Base-by-base conservation (phyloP, 2,888 invertebrate genomes). In the Lathronympha strigana region DNA sequence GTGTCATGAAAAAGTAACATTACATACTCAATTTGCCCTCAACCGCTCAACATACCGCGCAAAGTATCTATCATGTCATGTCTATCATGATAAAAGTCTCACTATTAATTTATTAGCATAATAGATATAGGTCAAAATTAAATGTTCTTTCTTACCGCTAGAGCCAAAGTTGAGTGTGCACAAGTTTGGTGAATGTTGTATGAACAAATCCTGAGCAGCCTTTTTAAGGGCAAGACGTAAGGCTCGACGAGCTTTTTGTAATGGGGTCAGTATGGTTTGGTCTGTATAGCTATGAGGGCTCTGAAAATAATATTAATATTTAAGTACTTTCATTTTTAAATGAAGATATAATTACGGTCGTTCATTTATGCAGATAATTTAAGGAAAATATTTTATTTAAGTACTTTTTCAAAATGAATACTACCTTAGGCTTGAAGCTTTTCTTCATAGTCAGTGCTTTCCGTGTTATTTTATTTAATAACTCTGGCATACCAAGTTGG, bases 391-490 rank as follows among this genome's bases (percentile, higher is more conserved):
- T 25, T 25, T 3, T 25, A 25, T 25, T 3, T 25, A 25, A 6
- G 25, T 25, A 25, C 25, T 25, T 6, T 25, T 4, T 9, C 8
- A 8, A 31, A 17, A 5, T 11, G 19, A 40, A 40, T 13, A 50
- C 47, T 67, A 88, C 90, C 86, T 86, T 90, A 0, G 83, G 74
- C 71, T 87, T 91, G 61, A 84, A 83, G 69, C 69, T 80, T 72
- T 84, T 84, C 75, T 87, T 90, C 72, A 90, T 80, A 53, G 87
- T 83, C 60, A 90, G 78, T 15, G 88, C 85, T 79, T 93, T 94
- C 58, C 94, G 84, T 49, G 92, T 92, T 25, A 94, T 93, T 79
- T 91, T 91, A 67, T 90, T 87, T 11, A 94, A 74, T 61, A 94
- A 76, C 67, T 94, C 94, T 0, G 90, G 85, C 66, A 93, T 88